Percentiles rank a stretch among this genome's conserved stretches.
phyloP scores from a whole-genome alignment of 2,797 vertebrate species.

The Oreortyx pictus region DNA sequence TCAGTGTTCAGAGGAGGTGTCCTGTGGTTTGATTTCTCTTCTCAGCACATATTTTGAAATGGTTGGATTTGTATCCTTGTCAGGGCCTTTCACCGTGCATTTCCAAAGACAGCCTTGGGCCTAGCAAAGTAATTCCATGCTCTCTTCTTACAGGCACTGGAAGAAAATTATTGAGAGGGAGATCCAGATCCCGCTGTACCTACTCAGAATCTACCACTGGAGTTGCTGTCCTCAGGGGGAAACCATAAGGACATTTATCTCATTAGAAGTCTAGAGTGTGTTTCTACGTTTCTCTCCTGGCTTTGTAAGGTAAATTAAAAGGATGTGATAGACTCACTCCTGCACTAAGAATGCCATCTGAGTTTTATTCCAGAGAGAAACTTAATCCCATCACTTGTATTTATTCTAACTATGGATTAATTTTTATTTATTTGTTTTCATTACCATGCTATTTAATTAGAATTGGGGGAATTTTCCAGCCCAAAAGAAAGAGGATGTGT shows the following conservation, averaged over 20 bases:
- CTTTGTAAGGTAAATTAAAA: not conserved
- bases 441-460: not conserved
- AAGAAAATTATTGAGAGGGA: not conserved
- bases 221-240: not conserved
- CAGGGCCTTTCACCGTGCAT: not conserved
- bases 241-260: not conserved
- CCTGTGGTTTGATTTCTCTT: not conserved
- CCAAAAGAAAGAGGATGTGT: not conserved
- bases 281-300: not conserved
- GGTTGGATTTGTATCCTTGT: not conserved
- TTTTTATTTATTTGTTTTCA: slow-evolving; percentile 41
- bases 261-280: not conserved
- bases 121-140: not conserved
- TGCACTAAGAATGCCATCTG: not conserved
- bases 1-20: not conserved
- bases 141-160: not conserved
- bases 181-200: fast-evolving
- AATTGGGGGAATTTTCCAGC: not conserved
- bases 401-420: not conserved
- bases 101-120: not conserved
- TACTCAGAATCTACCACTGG: not conserved
- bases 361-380: not conserved
- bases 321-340: not conserved
- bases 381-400: not conserved
- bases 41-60: not conserved